phyloP scores from a whole-genome alignment of 2,113 vertebrate genomes.

The Centropus bengalensis region DNA sequence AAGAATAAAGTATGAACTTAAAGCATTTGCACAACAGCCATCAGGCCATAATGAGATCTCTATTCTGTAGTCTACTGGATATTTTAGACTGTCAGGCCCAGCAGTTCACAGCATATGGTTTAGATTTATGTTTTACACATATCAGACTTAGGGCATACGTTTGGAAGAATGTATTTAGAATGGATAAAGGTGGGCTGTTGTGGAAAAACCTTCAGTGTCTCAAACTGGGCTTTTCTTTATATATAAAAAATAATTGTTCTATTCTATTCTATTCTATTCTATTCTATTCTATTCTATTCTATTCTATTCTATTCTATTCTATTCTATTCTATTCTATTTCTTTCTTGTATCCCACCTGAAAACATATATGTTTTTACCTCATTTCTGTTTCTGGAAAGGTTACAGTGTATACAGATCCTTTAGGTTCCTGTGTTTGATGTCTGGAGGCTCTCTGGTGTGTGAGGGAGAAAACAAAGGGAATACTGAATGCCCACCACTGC shows the following conservation, averaged over 20 bases:
- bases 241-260: too few relatives aligned
- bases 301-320: background rate
- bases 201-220: background rate
- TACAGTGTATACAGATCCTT: background rate
- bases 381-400: background rate
- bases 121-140: conserved; percentile 6
- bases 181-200: background rate
- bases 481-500: background rate
- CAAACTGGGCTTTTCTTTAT: background rate
- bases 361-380: too few relatives aligned
- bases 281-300: background rate
- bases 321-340: too few relatives aligned
- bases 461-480: background rate
- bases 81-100: conserved; percentile 11
- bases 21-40: background rate
- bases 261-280: background rate
- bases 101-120: background rate
- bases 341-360: background rate
- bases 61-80: conserved; percentile 5
- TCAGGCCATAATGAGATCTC: background rate
- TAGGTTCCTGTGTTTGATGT: background rate
- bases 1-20: background rate
- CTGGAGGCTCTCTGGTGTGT: background rate
- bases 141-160: background rate
- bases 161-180: background rate